phyloP scores from a whole-genome alignment of 2,888 invertebrate species.

The Drosophila setosimentum region DNA sequence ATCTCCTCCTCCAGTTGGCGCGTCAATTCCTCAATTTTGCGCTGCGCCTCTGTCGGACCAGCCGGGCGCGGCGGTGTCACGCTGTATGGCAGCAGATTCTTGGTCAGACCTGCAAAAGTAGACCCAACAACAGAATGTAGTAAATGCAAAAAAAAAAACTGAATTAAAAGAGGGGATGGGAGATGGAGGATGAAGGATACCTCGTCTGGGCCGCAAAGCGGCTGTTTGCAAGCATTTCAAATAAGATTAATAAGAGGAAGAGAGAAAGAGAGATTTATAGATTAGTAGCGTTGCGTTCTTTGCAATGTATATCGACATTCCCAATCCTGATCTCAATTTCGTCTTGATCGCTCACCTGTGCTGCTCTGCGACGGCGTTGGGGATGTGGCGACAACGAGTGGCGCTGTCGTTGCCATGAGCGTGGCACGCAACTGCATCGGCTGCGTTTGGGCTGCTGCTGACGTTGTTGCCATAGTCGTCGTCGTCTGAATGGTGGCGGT shows the following conservation, averaged over 20 bases:
- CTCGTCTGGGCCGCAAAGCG: conserved; percentile 72
- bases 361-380: conserved; percentile 89
- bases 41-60: conserved; percentile 96
- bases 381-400: conserved; percentile 85
- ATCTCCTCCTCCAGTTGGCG: conserved; percentile 97
- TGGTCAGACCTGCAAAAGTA: conserved; percentile 83
- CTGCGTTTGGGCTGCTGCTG: conserved; percentile 45
- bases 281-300: background rate
- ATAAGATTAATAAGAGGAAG: conserved; percentile 1
- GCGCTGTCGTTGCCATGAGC: conserved; percentile 56
- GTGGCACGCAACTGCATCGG: conserved; percentile 56
- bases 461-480: conserved; percentile 48
- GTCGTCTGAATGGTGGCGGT: conserved; percentile 25
- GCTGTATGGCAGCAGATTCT: conserved; percentile 93
- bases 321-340: background rate
- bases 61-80: conserved; percentile 94
- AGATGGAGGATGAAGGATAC: conserved; percentile 37
- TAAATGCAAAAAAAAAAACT: background rate
- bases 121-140: background rate
- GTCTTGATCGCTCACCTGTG: conserved; percentile 85
- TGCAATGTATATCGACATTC: background rate
- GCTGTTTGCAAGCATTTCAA: conserved; percentile 63
- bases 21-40: conserved; percentile 96
- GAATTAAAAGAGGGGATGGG: background rate
- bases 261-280: conserved; percentile 13